phyloP scores from a whole-genome alignment of 2,888 invertebrate genomes.

The Drosophila cognata region DNA sequence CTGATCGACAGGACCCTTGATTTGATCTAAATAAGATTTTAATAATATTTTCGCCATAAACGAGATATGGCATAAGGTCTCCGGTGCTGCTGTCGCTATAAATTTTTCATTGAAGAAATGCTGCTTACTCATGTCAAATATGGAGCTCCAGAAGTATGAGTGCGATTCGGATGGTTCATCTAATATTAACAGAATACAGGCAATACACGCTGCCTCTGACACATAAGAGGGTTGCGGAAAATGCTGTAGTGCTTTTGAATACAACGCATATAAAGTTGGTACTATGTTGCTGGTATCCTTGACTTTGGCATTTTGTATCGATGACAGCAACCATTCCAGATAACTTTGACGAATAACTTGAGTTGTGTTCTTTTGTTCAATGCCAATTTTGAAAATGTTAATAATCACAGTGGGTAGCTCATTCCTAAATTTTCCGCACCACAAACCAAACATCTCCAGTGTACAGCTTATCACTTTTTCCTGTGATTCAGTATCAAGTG shows the following conservation, averaged over 20 bases:
- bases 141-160: conserved; percentile 88
- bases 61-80: conserved; percentile 90
- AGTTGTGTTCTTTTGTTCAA: conserved; percentile 91
- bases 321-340: conserved; percentile 90
- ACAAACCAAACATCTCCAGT: conserved; percentile 91
- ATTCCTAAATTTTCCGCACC: conserved; percentile 89
- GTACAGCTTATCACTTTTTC: conserved; percentile 94
- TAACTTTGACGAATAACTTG: conserved; percentile 92
- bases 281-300: conserved; percentile 86
- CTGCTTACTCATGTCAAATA: conserved; percentile 91
- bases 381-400: conserved; percentile 90
- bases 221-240: conserved; percentile 90
- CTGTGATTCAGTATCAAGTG: conserved; percentile 95
- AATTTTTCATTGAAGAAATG: conserved; percentile 93
- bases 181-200: conserved; percentile 89
- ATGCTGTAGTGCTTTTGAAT: conserved; percentile 91
- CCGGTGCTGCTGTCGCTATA: conserved; percentile 89
- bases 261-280: conserved; percentile 89
- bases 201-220: conserved; percentile 90
- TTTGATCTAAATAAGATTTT: conserved; percentile 88
- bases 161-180: conserved; percentile 86
- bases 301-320: conserved; percentile 87
- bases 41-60: conserved; percentile 90
- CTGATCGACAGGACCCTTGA: conserved; percentile 88
- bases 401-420: conserved; percentile 88